These are phyloP conservation scores for Aricia artaxerxes DNA, from an alignment of 2,888 invertebrate species.

Conservation along the genomic window DNA sequence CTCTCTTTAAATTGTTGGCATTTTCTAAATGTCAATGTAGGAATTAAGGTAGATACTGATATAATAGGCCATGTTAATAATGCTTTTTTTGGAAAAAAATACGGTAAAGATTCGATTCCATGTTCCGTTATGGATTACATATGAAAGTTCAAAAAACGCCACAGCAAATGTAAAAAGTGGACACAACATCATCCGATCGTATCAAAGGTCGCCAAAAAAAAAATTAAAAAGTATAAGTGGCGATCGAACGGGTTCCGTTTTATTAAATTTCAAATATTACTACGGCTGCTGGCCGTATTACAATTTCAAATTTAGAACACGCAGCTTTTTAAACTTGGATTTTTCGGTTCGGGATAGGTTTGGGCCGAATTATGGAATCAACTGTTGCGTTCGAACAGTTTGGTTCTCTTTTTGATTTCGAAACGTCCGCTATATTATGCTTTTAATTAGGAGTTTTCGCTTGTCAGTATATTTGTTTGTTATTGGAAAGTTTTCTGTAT, in stretches of 20 bases:
- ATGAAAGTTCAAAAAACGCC: conserved; percentile 41
- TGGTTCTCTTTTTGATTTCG: background rate
- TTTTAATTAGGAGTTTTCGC: background rate
- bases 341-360: conserved; percentile 42
- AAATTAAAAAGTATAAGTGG: conserved; percentile 80
- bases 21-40: background rate
- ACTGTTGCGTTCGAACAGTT: conserved; percentile 26
- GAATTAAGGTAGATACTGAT: background rate
- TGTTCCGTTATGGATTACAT: conserved; percentile 41
- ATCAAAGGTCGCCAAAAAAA: conserved; percentile 75
- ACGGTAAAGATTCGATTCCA: background rate
- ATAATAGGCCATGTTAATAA: background rate
- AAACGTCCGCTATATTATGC: background rate
- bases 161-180: conserved; percentile 48
- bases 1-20: no score
- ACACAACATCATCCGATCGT: conserved; percentile 67
- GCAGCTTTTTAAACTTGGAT: conserved; percentile 49
- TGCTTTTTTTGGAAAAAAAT: background rate
- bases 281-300: conserved; percentile 59
- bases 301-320: conserved; percentile 71
- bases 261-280: conserved; percentile 79
- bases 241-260: conserved; percentile 60
- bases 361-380: conserved; percentile 42
- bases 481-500: background rate
- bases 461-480: background rate